These are phyloP conservation scores for Umimayanthus kanabou DNA, from an alignment of 92 coral and sea anemone species.

Conservation along the genomic window DNA sequence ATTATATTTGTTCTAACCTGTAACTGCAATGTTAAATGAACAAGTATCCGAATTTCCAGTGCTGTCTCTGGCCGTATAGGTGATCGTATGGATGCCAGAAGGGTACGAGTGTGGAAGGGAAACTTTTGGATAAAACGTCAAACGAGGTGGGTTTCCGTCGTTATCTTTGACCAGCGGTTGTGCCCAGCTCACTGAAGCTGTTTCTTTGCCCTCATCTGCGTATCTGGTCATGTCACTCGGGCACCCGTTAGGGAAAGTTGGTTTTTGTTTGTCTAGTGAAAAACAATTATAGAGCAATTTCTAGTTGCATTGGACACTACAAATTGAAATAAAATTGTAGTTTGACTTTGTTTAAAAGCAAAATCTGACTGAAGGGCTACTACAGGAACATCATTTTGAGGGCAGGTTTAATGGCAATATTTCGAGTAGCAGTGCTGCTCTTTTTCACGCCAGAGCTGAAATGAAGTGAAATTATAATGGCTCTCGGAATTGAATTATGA, in stretches of 20 bases:
- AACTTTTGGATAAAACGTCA: not conserved
- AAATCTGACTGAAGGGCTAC: no score
- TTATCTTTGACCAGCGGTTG: slow-evolving; percentile 3
- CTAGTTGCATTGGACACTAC: no score
- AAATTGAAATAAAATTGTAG: no score
- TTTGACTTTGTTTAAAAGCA: no score
- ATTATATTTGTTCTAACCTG: not conserved
- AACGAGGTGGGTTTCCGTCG: not conserved
- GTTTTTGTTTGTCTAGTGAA: not conserved
- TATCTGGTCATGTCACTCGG: not conserved
- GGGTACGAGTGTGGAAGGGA: slow-evolving; percentile 2
- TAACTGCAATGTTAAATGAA: not conserved
- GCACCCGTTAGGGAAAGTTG: not conserved
- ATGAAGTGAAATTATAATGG: no score
- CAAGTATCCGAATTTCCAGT: not conserved
- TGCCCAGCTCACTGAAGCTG: slow-evolving; percentile 2
- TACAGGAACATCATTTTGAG: no score
- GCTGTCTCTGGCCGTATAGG: not conserved
- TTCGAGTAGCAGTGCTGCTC: no score
- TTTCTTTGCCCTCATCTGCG: not conserved
- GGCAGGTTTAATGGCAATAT: no score
- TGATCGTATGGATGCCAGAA: not conserved
- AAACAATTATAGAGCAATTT: not conserved
- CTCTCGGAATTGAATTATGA: no score
- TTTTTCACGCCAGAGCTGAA: no score